Percentiles rank a stretch among this genome's conserved stretches.
phyloP scores from a whole-genome alignment of 2,113 vertebrate species.

The Craseonycteris thonglongyai region DNA sequence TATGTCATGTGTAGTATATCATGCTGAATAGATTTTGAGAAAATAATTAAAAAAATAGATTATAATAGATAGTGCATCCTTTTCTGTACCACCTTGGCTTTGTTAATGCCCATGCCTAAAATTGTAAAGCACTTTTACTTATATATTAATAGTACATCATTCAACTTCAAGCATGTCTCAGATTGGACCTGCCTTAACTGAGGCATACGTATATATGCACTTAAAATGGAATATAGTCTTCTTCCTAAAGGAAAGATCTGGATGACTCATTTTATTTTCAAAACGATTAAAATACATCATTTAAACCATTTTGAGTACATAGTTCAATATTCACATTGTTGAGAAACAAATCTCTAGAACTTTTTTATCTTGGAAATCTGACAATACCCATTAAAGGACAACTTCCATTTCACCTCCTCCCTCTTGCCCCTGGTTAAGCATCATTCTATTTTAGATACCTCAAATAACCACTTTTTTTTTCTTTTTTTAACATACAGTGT shows the following conservation, averaged over 20 bases:
- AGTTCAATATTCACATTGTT: not conserved
- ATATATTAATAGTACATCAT: not conserved
- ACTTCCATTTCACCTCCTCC: not conserved
- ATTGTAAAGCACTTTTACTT: not conserved
- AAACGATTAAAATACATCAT: not conserved
- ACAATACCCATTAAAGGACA: not conserved
- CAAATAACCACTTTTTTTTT: no score
- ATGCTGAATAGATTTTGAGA: constrained; percentile 15
- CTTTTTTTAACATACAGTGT: no score
- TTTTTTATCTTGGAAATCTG: no score
- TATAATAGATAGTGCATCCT: not conserved
- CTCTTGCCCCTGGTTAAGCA: not conserved
- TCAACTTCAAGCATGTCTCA: not conserved
- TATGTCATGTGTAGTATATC: not conserved
- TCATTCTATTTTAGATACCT: not conserved
- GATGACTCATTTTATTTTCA: not conserved
- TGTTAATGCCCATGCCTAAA: not conserved
- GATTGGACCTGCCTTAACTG: not conserved
- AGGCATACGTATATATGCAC: not conserved
- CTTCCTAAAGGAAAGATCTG: not conserved
- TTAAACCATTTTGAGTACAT: not conserved
- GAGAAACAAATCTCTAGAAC: not conserved
- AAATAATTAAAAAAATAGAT: not conserved
- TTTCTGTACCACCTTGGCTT: not conserved
- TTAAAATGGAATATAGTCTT: not conserved